phyloP scores from a whole-genome alignment of 2,113 vertebrate genomes.

The Urocynchramus pylzowi region DNA sequence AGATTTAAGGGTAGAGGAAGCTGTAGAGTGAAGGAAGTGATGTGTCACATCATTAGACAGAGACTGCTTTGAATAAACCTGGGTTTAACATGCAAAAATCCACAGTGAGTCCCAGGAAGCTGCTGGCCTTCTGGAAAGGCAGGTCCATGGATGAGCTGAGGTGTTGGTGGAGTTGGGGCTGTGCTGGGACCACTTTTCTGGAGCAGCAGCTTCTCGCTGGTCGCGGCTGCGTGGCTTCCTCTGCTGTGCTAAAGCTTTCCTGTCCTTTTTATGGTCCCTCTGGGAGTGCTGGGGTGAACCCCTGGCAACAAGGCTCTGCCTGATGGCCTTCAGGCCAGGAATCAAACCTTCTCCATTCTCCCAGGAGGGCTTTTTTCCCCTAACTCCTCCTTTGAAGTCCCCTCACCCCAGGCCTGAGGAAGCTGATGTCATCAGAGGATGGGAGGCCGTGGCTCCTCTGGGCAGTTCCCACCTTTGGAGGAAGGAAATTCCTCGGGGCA shows the following conservation, averaged over 20 bases:
- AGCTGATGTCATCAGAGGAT: slow-evolving; percentile 61
- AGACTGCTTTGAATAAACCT: not conserved
- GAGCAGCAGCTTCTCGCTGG: not conserved
- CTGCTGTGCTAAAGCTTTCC: not conserved
- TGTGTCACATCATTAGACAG: fast-evolving
- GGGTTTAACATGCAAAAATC: not conserved
- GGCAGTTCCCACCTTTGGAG: slow-evolving; percentile 59
- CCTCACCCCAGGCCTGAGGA: slow-evolving; percentile 13
- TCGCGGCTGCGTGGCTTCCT: fast-evolving
- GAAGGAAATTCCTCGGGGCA: slow-evolving; percentile 73
- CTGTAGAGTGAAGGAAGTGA: not conserved
- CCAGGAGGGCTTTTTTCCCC: not conserved
- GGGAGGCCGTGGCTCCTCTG: slow-evolving; percentile 17
- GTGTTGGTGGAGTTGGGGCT: not conserved
- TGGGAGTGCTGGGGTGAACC: not conserved
- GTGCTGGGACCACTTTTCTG: not conserved
- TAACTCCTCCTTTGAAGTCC: slow-evolving; percentile 38
- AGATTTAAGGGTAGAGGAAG: not conserved
- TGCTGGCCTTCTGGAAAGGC: not conserved
- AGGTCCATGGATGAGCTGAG: not conserved
- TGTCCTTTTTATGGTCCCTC: not conserved
- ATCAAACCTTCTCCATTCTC: not conserved
- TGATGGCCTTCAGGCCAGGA: not conserved
- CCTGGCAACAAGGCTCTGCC: not conserved
- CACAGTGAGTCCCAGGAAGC: not conserved